A percentile compares a stretch with the other conserved stretches of the same genome.
Evolutionary conservation across 92 coral and sea anemone species (phyloP).

Genomic region (Hydrozoanthus gracilis): DNA sequence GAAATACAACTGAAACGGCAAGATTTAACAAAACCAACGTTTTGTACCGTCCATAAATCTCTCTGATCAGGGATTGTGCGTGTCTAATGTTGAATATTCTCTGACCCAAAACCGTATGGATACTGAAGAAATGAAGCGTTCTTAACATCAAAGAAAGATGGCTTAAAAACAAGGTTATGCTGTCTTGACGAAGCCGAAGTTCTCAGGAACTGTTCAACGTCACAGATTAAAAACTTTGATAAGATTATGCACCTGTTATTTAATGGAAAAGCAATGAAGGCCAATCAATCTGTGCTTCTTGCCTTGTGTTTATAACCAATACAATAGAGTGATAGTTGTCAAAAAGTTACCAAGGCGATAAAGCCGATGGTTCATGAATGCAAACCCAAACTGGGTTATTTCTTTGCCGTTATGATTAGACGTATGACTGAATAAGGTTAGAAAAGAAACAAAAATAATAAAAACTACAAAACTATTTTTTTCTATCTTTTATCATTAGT

Average conservation of each 20-base stretch:
- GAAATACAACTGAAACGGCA: not conserved
- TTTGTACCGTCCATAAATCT: no score
- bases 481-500: no score
- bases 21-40: not conserved
- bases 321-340: not conserved
- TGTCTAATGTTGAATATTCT: no score
- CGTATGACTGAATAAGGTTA: not conserved
- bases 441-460: not conserved
- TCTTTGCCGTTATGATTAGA: not conserved
- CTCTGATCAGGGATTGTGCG: no score
- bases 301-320: not conserved
- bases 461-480: no score
- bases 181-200: not conserved
- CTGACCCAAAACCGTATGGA: no score
- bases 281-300: conserved; percentile 6
- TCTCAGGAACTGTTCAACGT: not conserved
- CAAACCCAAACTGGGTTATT: not conserved
- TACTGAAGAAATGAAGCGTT: not conserved
- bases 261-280: not conserved
- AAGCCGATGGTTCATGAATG: not conserved
- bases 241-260: conserved; percentile 41
- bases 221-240: conserved; percentile 20
- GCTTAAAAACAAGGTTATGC: not conserved
- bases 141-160: not conserved
- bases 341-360: conserved; percentile 20